These are phyloP conservation scores for Corythornis vintsioides DNA, from an alignment of 2,113 vertebrate species.

Conservation along the genomic window DNA sequence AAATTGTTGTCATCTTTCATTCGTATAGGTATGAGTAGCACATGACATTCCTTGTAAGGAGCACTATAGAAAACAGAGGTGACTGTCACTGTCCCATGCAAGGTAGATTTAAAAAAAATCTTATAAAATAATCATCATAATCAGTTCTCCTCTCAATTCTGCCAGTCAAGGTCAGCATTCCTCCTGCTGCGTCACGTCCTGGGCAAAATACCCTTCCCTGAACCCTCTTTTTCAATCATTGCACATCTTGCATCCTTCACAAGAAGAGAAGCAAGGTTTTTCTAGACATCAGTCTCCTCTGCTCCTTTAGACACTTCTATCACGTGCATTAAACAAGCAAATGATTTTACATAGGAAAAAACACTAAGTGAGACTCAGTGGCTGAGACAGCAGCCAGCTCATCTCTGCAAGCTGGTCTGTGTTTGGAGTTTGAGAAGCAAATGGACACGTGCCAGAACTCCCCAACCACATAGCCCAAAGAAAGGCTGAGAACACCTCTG, in stretches of 20 bases:
- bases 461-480: neutral
- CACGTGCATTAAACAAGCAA: neutral
- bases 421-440: neutral
- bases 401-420: neutral
- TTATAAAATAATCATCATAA: neutral
- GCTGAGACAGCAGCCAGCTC: neutral
- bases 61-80: neutral
- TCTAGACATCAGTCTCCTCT: neutral
- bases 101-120: neutral
- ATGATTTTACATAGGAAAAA: neutral
- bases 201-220: neutral
- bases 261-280: neutral
- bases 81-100: neutral
- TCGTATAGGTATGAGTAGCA: neutral
- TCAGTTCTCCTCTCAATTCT: neutral
- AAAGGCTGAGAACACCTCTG: neutral
- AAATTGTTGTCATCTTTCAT: constrained; percentile 6
- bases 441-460: neutral
- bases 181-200: neutral
- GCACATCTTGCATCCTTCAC: neutral
- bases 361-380: neutral
- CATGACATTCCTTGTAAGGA: neutral
- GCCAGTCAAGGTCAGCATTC: neutral
- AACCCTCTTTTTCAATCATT: neutral
- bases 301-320: neutral